Percentiles rank a stretch among this genome's conserved stretches.
These are phyloP conservation scores for Lasiurus cinereus DNA, from an alignment of 2,113 vertebrate genomes.

Conservation along the genomic window DNA sequence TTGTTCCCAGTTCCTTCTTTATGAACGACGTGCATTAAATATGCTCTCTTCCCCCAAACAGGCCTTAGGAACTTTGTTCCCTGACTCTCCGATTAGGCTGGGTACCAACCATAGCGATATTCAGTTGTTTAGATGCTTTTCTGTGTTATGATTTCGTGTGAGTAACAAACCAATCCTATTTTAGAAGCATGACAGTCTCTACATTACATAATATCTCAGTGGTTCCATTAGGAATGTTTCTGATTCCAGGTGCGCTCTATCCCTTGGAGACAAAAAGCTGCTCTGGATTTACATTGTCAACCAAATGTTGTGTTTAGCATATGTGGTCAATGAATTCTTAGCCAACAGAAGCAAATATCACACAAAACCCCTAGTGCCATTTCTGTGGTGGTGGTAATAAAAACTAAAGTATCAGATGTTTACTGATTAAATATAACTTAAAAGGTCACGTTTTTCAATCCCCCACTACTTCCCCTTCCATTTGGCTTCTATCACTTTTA, in stretches of 20 bases:
- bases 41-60: neutral
- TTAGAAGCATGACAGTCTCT: neutral
- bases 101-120: neutral
- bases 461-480: neutral
- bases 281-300: neutral
- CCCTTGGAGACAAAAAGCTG: neutral
- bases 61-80: conserved; percentile 12
- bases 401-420: conserved; percentile 13
- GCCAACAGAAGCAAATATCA: conserved; percentile 37
- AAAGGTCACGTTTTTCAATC: conserved; percentile 55
- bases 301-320: conserved; percentile 20
- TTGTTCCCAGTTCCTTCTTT: conserved; percentile 3
- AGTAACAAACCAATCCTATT: neutral
- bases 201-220: neutral
- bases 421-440: conserved; percentile 38
- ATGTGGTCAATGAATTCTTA: neutral
- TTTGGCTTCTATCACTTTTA: conserved; percentile 53
- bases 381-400: neutral
- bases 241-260: neutral
- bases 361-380: neutral
- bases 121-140: neutral
- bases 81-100: neutral
- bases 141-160: neutral
- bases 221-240: neutral
- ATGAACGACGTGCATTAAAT: neutral